These are phyloP conservation scores for Syngnathus typhle DNA, from an alignment of 2,113 vertebrate genomes.

Conservation along the genomic window DNA sequence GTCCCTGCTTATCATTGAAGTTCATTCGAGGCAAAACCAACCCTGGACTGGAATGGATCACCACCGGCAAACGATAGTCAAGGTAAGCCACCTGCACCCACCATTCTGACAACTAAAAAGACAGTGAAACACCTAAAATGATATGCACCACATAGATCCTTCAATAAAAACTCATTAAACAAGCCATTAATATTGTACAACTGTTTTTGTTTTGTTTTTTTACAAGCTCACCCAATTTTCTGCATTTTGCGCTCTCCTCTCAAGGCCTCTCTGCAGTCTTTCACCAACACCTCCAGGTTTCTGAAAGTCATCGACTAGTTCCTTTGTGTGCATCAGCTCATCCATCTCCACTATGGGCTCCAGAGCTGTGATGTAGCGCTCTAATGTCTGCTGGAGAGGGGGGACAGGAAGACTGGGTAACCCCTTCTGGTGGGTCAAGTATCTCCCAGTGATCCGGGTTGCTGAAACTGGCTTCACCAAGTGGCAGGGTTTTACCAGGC, in stretches of 20 bases:
- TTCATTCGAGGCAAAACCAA: slow-evolving; percentile 83
- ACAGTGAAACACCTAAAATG: slow-evolving; percentile 2
- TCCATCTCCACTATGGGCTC: slow-evolving; percentile 84
- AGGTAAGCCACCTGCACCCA: slow-evolving; percentile 92
- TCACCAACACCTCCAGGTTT: slow-evolving; percentile 80
- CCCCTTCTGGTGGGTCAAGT: slow-evolving; percentile 81
- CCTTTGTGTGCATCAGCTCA: slow-evolving; percentile 76
- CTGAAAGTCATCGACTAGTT: slow-evolving; percentile 80
- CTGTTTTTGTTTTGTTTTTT: neutral
- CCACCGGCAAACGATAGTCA: slow-evolving; percentile 86
- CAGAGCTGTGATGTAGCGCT: slow-evolving; percentile 79
- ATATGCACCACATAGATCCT: neutral
- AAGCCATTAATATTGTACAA: neutral
- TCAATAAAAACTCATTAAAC: neutral
- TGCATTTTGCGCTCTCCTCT: slow-evolving; percentile 73
- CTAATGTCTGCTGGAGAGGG: slow-evolving; percentile 82
- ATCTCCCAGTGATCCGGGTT: slow-evolving; percentile 72
- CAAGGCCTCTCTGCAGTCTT: slow-evolving; percentile 83
- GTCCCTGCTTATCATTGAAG: slow-evolving; percentile 87
- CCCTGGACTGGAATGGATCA: slow-evolving; percentile 87
- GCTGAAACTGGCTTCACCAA: slow-evolving; percentile 78
- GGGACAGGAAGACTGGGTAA: slow-evolving; percentile 84
- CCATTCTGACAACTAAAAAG: slow-evolving; percentile 86
- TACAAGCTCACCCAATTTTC: slow-evolving; percentile 87
- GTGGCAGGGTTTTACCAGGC: slow-evolving; percentile 67